phyloP scores from a whole-genome alignment of 2,113 vertebrate species.

The Hippopotamus amphibius region DNA sequence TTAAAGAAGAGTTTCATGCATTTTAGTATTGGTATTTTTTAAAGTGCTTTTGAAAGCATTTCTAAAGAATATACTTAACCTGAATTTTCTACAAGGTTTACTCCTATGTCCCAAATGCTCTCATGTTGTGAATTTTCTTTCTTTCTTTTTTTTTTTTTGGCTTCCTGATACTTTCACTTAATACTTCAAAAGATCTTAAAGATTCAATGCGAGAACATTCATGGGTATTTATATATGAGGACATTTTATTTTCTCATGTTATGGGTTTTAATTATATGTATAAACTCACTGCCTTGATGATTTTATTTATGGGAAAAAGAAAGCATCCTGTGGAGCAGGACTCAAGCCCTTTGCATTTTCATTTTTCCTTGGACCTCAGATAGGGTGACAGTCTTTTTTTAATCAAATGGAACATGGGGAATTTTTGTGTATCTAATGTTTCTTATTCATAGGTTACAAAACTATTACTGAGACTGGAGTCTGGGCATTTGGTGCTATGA shows the following conservation, averaged over 20 bases:
- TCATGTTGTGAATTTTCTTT: slow-evolving; percentile 55
- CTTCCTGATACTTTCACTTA: slow-evolving; percentile 59
- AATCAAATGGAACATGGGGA: neutral
- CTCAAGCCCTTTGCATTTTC: neutral
- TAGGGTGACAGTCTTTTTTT: neutral
- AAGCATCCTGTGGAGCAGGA: neutral
- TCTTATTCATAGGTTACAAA: neutral
- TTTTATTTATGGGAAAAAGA: slow-evolving; percentile 3
- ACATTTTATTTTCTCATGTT: slow-evolving; percentile 13
- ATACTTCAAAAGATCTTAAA: slow-evolving; percentile 20
- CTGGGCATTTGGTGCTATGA: neutral
- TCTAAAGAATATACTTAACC: slow-evolving; percentile 51
- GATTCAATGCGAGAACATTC: neutral
- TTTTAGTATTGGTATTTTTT: slow-evolving; percentile 37
- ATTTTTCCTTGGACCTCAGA: neutral
- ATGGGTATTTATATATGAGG: slow-evolving; percentile 7
- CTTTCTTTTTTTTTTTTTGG: slow-evolving; percentile 16
- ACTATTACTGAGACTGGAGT: neutral
- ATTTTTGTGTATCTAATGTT: neutral
- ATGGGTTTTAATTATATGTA: slow-evolving; percentile 22
- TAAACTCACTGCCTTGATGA: neutral
- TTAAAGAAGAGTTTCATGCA: neutral
- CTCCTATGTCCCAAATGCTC: slow-evolving; percentile 33
- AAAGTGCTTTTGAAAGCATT: slow-evolving; percentile 46
- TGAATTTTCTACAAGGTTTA: slow-evolving; percentile 37